phyloP scores from a whole-genome alignment of 2,888 invertebrate species.

The Graphium colonna region DNA sequence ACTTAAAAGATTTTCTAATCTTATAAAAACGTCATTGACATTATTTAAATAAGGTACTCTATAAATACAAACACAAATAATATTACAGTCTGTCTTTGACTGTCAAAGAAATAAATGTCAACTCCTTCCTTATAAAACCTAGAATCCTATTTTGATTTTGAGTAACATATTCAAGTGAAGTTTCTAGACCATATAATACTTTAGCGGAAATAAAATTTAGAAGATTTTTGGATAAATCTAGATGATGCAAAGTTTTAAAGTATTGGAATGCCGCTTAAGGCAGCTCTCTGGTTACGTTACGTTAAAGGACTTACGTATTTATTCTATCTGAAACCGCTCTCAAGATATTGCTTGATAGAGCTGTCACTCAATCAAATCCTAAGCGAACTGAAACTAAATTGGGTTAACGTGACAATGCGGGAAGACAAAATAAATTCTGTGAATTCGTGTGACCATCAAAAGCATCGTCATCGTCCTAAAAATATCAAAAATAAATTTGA shows the following conservation, averaged over 20 bases:
- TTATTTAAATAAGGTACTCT: no score
- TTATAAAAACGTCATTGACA: no score
- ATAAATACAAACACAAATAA: no score
- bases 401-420: slow-evolving; percentile 89
- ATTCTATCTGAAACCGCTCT: no score
- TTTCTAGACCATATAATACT: slow-evolving; percentile 88
- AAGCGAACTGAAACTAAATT: slow-evolving; percentile 86
- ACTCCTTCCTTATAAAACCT: slow-evolving; percentile 82
- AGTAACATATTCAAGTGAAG: slow-evolving; percentile 84
- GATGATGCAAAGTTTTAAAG: slow-evolving; percentile 39
- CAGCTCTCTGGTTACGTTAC: no score
- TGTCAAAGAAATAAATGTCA: slow-evolving; percentile 86
- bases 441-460: slow-evolving; percentile 90
- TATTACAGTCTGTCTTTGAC: no score
- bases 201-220: slow-evolving; percentile 85
- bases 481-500: slow-evolving; percentile 27
- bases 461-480: slow-evolving; percentile 92
- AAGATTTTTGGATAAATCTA: slow-evolving; percentile 81
- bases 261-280: no score
- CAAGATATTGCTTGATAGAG: no score
- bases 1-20: no score
- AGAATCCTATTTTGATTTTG: slow-evolving; percentile 87
- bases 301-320: no score
- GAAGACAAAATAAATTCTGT: slow-evolving; percentile 87
- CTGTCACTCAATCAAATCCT: slow-evolving; percentile 68